Percentiles rank a stretch among this genome's conserved stretches.
phyloP scores from a whole-genome alignment of 2,113 vertebrate genomes.

The Thermophis baileyi region DNA sequence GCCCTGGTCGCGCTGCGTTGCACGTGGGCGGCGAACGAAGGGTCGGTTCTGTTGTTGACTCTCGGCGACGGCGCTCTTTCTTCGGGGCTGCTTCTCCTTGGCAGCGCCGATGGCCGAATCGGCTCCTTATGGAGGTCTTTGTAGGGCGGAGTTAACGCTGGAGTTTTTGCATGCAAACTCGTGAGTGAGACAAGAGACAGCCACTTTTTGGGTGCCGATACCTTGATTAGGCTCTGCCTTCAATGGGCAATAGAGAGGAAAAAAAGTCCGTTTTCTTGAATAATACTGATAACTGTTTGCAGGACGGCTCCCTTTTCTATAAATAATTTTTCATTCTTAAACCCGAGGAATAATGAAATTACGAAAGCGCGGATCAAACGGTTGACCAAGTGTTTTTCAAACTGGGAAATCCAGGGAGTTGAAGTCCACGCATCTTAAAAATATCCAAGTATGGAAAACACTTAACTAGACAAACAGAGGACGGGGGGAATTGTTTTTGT shows the following conservation, averaged over 20 bases:
- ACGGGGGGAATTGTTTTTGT: neutral
- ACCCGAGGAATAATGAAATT: neutral
- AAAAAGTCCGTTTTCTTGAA: neutral
- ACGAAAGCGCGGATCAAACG: neutral
- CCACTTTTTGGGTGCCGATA: neutral
- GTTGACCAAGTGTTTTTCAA: neutral
- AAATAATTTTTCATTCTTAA: neutral
- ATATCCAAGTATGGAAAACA: neutral
- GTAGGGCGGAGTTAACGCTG: constrained; percentile 46
- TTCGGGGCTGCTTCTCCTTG: fast-evolving
- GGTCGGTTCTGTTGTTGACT: neutral
- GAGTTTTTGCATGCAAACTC: constrained; percentile 63
- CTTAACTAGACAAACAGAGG: neutral
- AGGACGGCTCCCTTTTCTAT: neutral
- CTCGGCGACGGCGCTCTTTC: fast-evolving
- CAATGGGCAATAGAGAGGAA: neutral
- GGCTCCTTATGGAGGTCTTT: constrained; percentile 26
- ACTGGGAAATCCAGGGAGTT: neutral
- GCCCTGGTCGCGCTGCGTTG: neutral
- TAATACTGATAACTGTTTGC: neutral
- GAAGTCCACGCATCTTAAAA: neutral
- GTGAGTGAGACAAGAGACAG: constrained; percentile 29
- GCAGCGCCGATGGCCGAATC: neutral
- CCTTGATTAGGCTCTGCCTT: neutral
- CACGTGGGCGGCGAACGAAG: neutral